Conservation (phyloP, 2,888 invertebrate genomes). For the Leistus spinibarbis region DNA sequence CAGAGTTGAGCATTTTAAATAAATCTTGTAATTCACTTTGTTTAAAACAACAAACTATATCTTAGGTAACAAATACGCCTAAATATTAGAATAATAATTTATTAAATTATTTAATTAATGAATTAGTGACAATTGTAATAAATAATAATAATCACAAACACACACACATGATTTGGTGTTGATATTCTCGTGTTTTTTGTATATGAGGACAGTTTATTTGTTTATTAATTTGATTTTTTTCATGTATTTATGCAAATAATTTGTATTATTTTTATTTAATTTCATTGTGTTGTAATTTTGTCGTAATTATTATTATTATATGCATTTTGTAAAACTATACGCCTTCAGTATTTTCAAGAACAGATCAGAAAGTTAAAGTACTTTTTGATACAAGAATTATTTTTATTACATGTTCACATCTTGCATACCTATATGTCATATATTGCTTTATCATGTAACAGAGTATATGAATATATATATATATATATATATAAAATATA, state of each 20-base stretch:
- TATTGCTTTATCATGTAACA: slow-evolving; percentile 38
- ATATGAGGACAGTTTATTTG: slow-evolving; percentile 1
- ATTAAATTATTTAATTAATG: slow-evolving; percentile 32
- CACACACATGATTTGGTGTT: background rate
- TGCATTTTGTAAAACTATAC: background rate
- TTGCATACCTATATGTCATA: slow-evolving; percentile 23
- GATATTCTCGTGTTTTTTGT: background rate
- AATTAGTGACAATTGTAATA: slow-evolving; percentile 10
- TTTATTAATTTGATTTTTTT: slow-evolving; percentile 8
- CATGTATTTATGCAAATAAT: slow-evolving; percentile 9
- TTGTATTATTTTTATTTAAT: slow-evolving; percentile 2
- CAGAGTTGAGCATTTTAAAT: slow-evolving; percentile 27
- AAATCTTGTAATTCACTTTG: slow-evolving; percentile 17
- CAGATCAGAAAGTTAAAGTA: slow-evolving; percentile 32
- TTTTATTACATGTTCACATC: slow-evolving; percentile 38
- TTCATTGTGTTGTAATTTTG: slow-evolving; percentile 6
- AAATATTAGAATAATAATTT: slow-evolving; percentile 32
- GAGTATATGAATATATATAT: slow-evolving; percentile 32
- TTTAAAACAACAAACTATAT: background rate
- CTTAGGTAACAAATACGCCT: slow-evolving; percentile 19
- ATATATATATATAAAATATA: too few relatives aligned
- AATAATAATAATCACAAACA: background rate
- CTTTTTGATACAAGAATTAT: slow-evolving; percentile 38
- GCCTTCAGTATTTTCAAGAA: slow-evolving; percentile 18
- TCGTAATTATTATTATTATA: background rate